phyloP scores from a whole-genome alignment of 2,888 invertebrate species.

The Zhuqinia jingwanae region DNA sequence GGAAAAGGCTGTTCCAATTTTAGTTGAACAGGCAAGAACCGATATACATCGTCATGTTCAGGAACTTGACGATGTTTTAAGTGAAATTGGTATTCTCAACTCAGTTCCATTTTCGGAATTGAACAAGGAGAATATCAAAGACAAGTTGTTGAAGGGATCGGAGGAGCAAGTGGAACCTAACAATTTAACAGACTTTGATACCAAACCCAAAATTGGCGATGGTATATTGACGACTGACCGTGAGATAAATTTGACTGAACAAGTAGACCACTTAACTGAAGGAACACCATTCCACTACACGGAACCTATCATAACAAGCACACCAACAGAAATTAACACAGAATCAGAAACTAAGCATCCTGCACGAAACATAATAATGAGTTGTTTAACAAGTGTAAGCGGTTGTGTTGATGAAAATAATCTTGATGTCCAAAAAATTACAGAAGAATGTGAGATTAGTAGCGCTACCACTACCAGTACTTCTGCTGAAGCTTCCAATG shows the following conservation, averaged over 20 bases:
- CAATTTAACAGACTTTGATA: constrained; percentile 9
- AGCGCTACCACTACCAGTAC: constrained; percentile 21
- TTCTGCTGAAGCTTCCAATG: neutral
- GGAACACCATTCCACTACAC: neutral
- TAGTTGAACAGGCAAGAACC: neutral
- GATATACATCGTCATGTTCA: neutral
- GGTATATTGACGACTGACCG: constrained; percentile 4
- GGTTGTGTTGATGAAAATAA: constrained; percentile 44
- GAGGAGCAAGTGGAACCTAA: neutral
- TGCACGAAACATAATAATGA: constrained; percentile 24
- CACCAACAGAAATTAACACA: neutral
- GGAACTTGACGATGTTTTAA: constrained; percentile 33
- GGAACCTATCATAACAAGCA: constrained; percentile 9
- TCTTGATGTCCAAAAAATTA: constrained; percentile 49
- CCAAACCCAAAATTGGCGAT: neutral
- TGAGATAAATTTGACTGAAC: constrained; percentile 18
- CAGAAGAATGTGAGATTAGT: constrained; percentile 59
- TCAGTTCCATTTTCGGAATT: constrained; percentile 44
- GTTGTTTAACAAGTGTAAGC: constrained; percentile 9
- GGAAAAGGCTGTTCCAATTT: constrained; percentile 29
- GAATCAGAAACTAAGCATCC: constrained; percentile 28
- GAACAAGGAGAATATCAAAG: constrained; percentile 22
- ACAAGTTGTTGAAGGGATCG: constrained; percentile 15
- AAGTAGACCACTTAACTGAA: constrained; percentile 4
- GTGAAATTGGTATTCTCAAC: constrained; percentile 47